Percentiles rank a stretch among this genome's conserved stretches.
These are phyloP conservation scores for Dilophus febrilis DNA, from an alignment of 2,888 invertebrate species.

Conservation along the genomic window DNA sequence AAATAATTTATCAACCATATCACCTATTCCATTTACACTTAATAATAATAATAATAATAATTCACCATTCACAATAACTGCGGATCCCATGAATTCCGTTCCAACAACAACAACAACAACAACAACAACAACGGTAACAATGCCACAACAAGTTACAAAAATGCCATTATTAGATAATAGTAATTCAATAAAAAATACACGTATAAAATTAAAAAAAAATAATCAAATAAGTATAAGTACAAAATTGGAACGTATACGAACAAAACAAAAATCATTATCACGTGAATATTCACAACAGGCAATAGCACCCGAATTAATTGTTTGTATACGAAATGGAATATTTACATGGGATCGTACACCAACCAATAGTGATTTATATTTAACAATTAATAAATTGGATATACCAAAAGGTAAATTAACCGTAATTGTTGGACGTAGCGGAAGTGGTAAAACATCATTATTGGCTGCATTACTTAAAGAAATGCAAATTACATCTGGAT, in stretches of 20 bases:
- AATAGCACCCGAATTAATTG: constrained; percentile 26
- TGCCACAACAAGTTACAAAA: neutral
- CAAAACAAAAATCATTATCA: constrained; percentile 6
- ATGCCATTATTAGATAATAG: neutral
- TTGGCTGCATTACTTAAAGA: constrained; percentile 63
- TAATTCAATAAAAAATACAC: neutral
- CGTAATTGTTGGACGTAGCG: constrained; percentile 61
- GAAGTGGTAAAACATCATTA: constrained; percentile 65
- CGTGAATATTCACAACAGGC: constrained; percentile 19
- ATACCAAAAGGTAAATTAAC: constrained; percentile 42
- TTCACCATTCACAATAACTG: no score
- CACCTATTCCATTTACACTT: no score
- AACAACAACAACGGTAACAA: no score
- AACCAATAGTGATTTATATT: neutral
- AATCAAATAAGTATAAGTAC: constrained; percentile 9
- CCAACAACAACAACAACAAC: no score
- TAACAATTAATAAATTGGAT: constrained; percentile 18
- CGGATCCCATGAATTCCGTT: no score
- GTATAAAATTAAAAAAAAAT: constrained; percentile 8
- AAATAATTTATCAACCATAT: no score
- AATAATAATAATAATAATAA: no score
- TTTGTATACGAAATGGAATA: constrained; percentile 22
- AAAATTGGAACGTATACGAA: constrained; percentile 6
- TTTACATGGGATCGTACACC: constrained; percentile 18
- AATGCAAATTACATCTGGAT: constrained; percentile 50